These are phyloP conservation scores for Endotricha flammealis DNA, from an alignment of 2,888 invertebrate genomes.

Conservation along the genomic window DNA sequence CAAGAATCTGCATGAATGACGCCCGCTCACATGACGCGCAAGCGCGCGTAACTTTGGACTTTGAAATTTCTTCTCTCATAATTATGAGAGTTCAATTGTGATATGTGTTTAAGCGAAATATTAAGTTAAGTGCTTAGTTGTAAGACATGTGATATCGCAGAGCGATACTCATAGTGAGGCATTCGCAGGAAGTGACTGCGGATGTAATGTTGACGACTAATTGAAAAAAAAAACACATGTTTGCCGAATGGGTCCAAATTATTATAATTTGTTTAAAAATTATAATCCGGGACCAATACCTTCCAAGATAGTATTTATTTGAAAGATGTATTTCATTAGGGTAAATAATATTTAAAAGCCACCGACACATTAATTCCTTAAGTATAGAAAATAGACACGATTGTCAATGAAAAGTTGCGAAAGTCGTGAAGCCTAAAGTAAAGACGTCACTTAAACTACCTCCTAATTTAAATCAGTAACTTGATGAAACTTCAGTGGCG, in stretches of 20 bases:
- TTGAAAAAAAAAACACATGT: slow-evolving; percentile 55
- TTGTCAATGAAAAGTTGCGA: slow-evolving; percentile 74
- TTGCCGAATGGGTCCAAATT: slow-evolving; percentile 75
- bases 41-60: slow-evolving; percentile 57
- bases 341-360: slow-evolving; percentile 76
- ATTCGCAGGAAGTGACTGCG: slow-evolving; percentile 55
- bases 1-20: slow-evolving; percentile 90
- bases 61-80: slow-evolving; percentile 62
- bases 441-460: slow-evolving; percentile 66
- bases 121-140: slow-evolving; percentile 58
- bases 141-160: slow-evolving; percentile 66
- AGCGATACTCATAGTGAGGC: slow-evolving; percentile 67
- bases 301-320: slow-evolving; percentile 79
- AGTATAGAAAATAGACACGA: slow-evolving; percentile 74
- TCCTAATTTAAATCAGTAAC: slow-evolving; percentile 71
- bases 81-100: slow-evolving; percentile 69
- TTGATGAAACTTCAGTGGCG: slow-evolving; percentile 55
- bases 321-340: slow-evolving; percentile 75
- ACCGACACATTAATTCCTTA: slow-evolving; percentile 79
- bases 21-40: slow-evolving; percentile 53
- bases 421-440: slow-evolving; percentile 42
- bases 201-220: slow-evolving; percentile 55
- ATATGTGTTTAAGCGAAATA: slow-evolving; percentile 74
- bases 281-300: slow-evolving; percentile 78
- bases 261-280: slow-evolving; percentile 80